Percentiles rank a stretch among this genome's conserved stretches.
Evolutionary conservation across 2,113 vertebrate genomes (phyloP).

Genomic region (Plotosus lineatus): DNA sequence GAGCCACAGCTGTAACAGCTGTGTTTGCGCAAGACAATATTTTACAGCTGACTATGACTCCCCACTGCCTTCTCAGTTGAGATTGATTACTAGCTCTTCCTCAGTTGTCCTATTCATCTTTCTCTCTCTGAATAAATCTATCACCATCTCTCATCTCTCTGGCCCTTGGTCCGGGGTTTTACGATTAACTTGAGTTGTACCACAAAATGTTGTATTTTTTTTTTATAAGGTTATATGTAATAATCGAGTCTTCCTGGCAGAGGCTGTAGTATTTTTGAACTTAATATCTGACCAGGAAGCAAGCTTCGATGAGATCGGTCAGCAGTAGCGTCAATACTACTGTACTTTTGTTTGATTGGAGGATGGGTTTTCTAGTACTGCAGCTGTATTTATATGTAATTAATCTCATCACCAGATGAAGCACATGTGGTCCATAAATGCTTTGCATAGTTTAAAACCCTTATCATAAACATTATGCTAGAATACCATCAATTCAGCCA

Average conservation of each 20-base stretch:
- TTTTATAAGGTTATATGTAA: background rate
- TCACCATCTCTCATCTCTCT: slow-evolving; percentile 28
- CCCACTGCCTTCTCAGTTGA: slow-evolving; percentile 31
- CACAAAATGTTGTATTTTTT: background rate
- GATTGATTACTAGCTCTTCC: slow-evolving; percentile 37
- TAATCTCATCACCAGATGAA: background rate
- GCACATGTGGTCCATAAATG: background rate
- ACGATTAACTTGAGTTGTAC: background rate
- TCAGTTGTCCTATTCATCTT: slow-evolving; percentile 9
- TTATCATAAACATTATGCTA: background rate
- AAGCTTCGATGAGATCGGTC: background rate
- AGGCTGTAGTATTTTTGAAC: background rate
- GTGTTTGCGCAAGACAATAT: slow-evolving; percentile 34
- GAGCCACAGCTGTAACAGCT: background rate
- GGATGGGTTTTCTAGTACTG: background rate
- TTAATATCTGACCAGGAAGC: background rate
- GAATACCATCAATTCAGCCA: background rate
- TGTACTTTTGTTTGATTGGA: no score
- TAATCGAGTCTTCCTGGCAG: background rate
- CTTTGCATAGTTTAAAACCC: background rate
- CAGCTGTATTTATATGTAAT: background rate
- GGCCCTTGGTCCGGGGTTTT: background rate
- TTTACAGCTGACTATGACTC: slow-evolving; percentile 51
- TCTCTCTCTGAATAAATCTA: slow-evolving; percentile 20
- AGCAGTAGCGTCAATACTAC: background rate